Evolutionary conservation across 2,797 vertebrate genomes (phyloP).

Genomic region (Tarsius wallacei): DNA sequence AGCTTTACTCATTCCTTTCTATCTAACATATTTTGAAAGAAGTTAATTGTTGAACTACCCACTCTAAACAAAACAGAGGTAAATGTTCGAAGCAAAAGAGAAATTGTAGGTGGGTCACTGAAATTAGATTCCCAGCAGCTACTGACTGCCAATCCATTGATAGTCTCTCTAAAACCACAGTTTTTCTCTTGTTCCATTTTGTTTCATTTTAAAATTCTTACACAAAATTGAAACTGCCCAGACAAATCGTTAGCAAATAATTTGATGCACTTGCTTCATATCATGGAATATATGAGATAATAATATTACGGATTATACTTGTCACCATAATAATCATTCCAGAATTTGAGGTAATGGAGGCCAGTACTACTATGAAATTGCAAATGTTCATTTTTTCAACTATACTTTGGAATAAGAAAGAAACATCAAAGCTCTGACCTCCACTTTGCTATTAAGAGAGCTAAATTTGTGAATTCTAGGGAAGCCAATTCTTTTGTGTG

Average conservation of each 20-base stretch:
- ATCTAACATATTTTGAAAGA: neutral
- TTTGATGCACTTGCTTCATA: neutral
- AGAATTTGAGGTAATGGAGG: conserved; percentile 25
- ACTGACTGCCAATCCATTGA: neutral
- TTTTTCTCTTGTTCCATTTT: neutral
- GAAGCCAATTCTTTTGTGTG: neutral
- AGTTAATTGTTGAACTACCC: neutral
- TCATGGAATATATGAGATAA: neutral
- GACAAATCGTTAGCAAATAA: neutral
- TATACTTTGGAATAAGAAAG: neutral
- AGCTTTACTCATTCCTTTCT: neutral
- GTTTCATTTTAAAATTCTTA: neutral
- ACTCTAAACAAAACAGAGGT: neutral
- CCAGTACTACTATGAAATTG: neutral
- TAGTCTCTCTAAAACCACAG: neutral
- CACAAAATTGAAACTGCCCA: conserved; percentile 2
- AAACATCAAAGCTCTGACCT: neutral
- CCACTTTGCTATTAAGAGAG: neutral
- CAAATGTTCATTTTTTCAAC: neutral
- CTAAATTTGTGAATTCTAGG: neutral
- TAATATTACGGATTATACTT: neutral
- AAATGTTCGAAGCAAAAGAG: neutral
- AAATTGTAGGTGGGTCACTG: neutral
- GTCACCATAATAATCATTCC: neutral
- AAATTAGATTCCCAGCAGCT: neutral